Evolutionary conservation across 2,888 invertebrate species (phyloP), one percentile per base, ranked within the genome.

Genomic region (Endotricha flammealis): DNA sequence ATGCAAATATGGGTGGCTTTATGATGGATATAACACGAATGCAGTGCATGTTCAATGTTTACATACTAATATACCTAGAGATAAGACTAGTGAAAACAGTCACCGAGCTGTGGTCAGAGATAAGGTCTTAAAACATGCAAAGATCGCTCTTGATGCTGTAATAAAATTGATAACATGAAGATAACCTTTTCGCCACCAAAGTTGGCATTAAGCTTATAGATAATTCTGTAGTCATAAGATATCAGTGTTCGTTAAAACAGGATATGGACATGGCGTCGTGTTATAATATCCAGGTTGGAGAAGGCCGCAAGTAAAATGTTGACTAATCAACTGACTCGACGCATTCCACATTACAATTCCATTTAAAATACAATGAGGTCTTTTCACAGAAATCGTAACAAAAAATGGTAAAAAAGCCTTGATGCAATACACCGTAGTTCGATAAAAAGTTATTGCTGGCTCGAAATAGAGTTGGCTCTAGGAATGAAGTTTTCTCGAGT

Each of bases 401-500:
- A n/a, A n/a, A n/a, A 11, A 29, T 12, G 17, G 17, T 12, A 33
- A 5, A 32, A 29, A 12, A 29, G 29, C 13, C 24, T 24, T 10
- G 10, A n/a, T 20, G 10, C 35, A 29, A 37, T 20, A 30, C 11
- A 25, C 17, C 6, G 28, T 42, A 46, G 44, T 36, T 39, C 47
- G 47, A 58, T 62, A 68, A 67, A 71, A 69, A 64, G 57, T 66
- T 68, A 65, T 64, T 64, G 61, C 58, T 47, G 60, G 60, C 50
- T 68, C 51, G 54, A 57, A 69, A 73, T 66, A 67, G 65, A 63
- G 61, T 67, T 68, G 61, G 7, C 67, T 51, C 61, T 67, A 68
- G 61, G 58, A 51, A 62, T 43, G 49, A 57, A 59, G 56, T 56
- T 66, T 61, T 54, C 53, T 61, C 67, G 64, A 73, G 76, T 76